Base-by-base conservation (phyloP, 30 jellyfish, hydroid and myxozoan genomes). In the Aurelia aurita region DNA sequence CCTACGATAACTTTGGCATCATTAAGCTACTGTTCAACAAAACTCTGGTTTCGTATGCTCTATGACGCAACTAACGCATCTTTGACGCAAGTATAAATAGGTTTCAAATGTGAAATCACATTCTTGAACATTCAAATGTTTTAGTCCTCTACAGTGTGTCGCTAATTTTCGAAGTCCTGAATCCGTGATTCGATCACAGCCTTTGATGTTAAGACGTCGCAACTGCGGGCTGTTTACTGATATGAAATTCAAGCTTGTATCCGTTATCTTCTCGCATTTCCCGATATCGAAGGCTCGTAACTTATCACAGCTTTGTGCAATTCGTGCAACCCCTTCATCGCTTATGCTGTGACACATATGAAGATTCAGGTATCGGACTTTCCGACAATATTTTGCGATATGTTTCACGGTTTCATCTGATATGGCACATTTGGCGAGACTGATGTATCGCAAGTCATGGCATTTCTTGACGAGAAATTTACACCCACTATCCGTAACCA, bases 41-140 rank as follows among this genome's bases (percentile, higher is more conserved):
- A 90, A 90, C 69, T 90, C 97, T 69, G 93, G 91, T 58, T 85
- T 83, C 29, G 93, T 90, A 45, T 85, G 98, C 74, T 91, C 96
- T 19, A 91, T 91, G 4, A 74, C 71, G 59, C 98, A 91, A 76
- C 32, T 46, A 15, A 61, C 77, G 55, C 98, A 91, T 21, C 93
- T 57, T 54, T 79, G 96, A 26, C 94, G 90, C 45, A 91, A 44
- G 46, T 84, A 91, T 21, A 79, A 27, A 79, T 82, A 79, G 13
- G 98, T 91, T 77, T 91, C 98, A 43, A 67, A 85, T 5, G 96
- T 47, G 64, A 91, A 91, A 22, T 76, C 90, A 57, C 98, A 91
- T 57, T 72, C 96, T 32, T 81, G 96, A 2, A 91, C 73, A 58
- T 91, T 74, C n/a, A 91, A 66, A 68, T 82, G 92, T 43, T 78